Conservation (phyloP, 2,888 invertebrate genomes). For the Ormyrus labotus region DNA sequence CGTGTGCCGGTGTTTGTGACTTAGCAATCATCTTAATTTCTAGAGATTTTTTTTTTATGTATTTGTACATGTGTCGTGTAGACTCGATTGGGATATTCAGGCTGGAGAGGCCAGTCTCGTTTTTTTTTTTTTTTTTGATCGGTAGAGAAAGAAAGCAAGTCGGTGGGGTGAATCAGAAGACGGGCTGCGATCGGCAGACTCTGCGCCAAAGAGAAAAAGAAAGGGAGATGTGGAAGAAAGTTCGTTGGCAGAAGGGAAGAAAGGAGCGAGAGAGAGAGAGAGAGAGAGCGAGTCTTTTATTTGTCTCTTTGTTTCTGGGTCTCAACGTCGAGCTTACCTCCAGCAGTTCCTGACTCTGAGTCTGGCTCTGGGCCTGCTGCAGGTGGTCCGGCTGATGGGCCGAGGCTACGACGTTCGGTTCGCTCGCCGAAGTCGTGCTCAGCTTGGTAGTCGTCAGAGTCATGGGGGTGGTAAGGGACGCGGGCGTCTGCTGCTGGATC, state of each 20-base stretch:
- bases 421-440: slow-evolving; percentile 54
- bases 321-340: slow-evolving; percentile 72
- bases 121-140: too few species aligned
- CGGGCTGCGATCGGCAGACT: neutral
- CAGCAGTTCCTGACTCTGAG: slow-evolving; percentile 74
- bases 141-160: too few species aligned
- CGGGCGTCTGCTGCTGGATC: slow-evolving; percentile 53
- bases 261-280: neutral
- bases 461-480: slow-evolving; percentile 57
- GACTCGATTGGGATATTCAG: slow-evolving; percentile 22
- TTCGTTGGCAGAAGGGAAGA: slow-evolving; percentile 6
- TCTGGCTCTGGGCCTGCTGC: slow-evolving; percentile 73
- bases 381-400: slow-evolving; percentile 68
- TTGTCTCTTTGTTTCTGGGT: slow-evolving; percentile 25
- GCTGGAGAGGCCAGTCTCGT: neutral
- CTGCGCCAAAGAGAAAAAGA: neutral
- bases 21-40: neutral
- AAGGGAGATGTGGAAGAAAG: neutral
- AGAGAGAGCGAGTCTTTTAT: slow-evolving; percentile 29
- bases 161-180: neutral
- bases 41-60: slow-evolving; percentile 5
- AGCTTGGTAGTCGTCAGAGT: slow-evolving; percentile 52
- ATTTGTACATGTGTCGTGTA: neutral
- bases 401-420: slow-evolving; percentile 54
- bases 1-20: slow-evolving; percentile 33